phyloP scores from a whole-genome alignment of 2,888 invertebrate species.

The Tetropium fuscum region DNA sequence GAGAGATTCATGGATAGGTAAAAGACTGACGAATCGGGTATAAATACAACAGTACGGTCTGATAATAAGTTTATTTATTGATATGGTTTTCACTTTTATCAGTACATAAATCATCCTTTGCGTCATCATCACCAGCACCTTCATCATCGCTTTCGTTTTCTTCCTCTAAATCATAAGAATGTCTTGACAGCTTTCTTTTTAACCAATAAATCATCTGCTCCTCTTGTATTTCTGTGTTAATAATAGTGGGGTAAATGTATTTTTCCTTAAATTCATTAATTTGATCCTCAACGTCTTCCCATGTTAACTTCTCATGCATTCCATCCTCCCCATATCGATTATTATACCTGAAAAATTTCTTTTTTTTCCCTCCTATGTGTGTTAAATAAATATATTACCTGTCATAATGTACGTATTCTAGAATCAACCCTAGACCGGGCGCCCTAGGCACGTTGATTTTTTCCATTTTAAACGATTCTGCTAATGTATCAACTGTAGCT shows the following conservation, averaged over 20 bases:
- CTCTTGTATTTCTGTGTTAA: conserved; percentile 84
- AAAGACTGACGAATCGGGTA: no score
- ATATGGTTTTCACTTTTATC: conserved; percentile 18
- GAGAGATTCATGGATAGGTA: no score
- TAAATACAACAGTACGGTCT: no score
- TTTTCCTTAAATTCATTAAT: conserved; percentile 83
- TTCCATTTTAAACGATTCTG: conserved; percentile 74
- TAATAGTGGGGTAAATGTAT: conserved; percentile 82
- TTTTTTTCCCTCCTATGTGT: neutral
- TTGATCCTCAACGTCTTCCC: conserved; percentile 79
- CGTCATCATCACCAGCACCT: conserved; percentile 62
- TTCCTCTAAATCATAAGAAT: conserved; percentile 70
- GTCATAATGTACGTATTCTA: conserved; percentile 94
- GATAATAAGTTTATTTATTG: neutral
- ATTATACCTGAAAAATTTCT: conserved; percentile 73
- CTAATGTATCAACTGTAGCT: conserved; percentile 74
- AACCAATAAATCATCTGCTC: conserved; percentile 84
- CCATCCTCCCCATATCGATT: conserved; percentile 87
- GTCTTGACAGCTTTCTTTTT: conserved; percentile 71
- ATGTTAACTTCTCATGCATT: conserved; percentile 84
- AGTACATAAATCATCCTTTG: conserved; percentile 28
- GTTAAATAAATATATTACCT: conserved; percentile 57
- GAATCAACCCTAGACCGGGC: conserved; percentile 92
- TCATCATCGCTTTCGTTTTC: conserved; percentile 60
- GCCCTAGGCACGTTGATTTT: conserved; percentile 93